Evolutionary conservation across 1,140 invertebrate genomes (phyloP), one percentile per base, ranked within the genome.

Genomic region (Brachionus asplanchnoidis): DNA sequence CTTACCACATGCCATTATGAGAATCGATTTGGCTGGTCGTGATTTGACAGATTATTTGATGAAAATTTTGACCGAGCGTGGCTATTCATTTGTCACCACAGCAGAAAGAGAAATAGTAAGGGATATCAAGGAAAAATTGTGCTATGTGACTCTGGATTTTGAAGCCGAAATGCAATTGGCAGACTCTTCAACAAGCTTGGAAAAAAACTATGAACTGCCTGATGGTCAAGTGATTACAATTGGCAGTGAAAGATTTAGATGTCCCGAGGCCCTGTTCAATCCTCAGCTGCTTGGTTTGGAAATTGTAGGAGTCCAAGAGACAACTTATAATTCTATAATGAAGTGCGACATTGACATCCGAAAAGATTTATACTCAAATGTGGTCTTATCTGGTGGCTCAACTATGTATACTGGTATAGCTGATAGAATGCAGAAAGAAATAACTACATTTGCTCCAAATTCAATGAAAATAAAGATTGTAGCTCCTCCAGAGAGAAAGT

Each of bases 41-140:
- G 95, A 97, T 90, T 92, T 97, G 88, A 97, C 96, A 87, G 95
- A 96, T 91, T 97, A 97, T 92, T 92, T 97, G 89, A 95, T 96
- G 94, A 97, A 95, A 92, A 88, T 87, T 86, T 87, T 91, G 80
- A 90, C 90, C 84, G 90, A 91, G 85, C 90, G 88, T 80, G 85
- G 85, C 28, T 85, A 85, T 23, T 75, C 80, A 14, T 85, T 85
- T 60, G 80, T 82, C 7, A 85, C 85, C 20, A 85, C 85, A 17
- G 94, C 94, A 86, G 95, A 95, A 91, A 92, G 94, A 85, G 94
- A 95, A 92, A 96, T 97, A 88, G 95, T 96, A 11, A 92, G 95
- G 87, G 95, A 97, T 91, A 95, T 96, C 91, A 97, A 91, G 86
- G 90, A 91, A 85, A 91, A 91, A 87, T 85, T 91, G 32, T 91